phyloP scores from a whole-genome alignment of 2,888 invertebrate genomes.

The Yponomeuta malinellus region DNA sequence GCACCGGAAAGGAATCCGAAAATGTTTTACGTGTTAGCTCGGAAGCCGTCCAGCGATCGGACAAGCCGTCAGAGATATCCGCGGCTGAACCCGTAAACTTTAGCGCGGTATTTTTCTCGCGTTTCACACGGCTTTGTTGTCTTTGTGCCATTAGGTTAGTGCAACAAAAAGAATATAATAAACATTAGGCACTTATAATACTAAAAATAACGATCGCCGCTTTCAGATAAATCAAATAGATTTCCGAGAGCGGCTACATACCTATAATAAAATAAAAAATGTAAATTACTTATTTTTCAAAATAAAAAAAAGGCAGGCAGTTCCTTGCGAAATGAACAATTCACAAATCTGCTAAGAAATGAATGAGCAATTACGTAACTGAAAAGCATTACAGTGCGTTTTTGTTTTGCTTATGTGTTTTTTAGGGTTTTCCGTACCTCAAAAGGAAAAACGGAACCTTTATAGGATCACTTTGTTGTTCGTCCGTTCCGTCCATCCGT shows the following conservation, averaged over 20 bases:
- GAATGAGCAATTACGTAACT: not conserved
- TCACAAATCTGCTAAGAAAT: not conserved
- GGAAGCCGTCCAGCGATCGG: not conserved
- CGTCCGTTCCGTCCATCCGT: too few species aligned
- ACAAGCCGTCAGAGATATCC: not conserved
- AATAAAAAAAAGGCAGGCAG: not conserved
- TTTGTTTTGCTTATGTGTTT: too few species aligned
- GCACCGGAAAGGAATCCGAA: not conserved
- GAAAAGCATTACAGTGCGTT: not conserved
- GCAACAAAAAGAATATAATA: too few species aligned
- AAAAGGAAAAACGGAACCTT: too few species aligned
- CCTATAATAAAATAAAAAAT: too few species aligned
- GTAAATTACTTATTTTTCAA: too few species aligned
- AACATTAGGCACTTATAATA: too few species aligned
- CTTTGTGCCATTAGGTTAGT: not conserved
- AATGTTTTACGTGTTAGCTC: not conserved
- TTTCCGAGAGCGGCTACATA: too few species aligned
- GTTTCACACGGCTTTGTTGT: not conserved
- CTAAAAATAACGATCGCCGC: too few species aligned
- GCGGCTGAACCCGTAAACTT: not conserved
- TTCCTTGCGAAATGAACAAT: not conserved
- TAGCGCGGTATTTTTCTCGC: not conserved
- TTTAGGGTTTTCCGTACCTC: too few species aligned
- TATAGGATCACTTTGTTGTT: too few species aligned
- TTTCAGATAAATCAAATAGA: too few species aligned